A percentile compares a stretch with the other conserved stretches of the same genome.
Conservation (phyloP, 2,888 invertebrate genomes). For the Sceliomorpha sp. region DNA sequence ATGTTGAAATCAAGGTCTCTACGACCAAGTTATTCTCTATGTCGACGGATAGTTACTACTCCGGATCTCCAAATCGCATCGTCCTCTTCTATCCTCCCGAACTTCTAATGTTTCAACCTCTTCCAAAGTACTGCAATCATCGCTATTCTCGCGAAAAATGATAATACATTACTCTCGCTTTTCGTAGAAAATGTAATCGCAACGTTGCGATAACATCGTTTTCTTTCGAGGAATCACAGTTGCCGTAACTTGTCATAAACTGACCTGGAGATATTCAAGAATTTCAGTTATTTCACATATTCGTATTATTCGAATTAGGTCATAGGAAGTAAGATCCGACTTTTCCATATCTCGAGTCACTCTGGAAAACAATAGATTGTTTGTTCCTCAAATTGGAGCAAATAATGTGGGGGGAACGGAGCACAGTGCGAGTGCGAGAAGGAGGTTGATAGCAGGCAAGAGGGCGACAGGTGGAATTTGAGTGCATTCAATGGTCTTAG, state of each 20-base stretch:
- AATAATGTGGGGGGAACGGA: conserved; percentile 15
- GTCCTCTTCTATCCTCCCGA: conserved; percentile 6
- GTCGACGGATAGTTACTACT: conserved; percentile 59
- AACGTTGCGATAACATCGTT: neutral
- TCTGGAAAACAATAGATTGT: too few species aligned
- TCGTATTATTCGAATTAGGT: too few species aligned
- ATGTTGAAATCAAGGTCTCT: conserved; percentile 78
- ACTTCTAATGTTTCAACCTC: conserved; percentile 22
- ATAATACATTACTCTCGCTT: conserved; percentile 6
- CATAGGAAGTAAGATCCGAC: too few species aligned
- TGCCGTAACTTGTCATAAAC: too few species aligned
- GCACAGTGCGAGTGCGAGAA: conserved; percentile 35
- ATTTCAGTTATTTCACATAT: too few species aligned
- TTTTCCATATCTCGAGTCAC: too few species aligned
- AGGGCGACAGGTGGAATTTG: conserved; percentile 69
- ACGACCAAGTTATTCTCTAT: conserved; percentile 68
- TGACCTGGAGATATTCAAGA: too few species aligned
- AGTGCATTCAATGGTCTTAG: conserved; percentile 77
- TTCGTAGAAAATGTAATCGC: neutral
- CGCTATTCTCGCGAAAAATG: conserved; percentile 13
- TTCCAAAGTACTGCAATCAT: conserved; percentile 27
- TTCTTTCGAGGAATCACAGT: neutral
- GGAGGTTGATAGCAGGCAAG: conserved; percentile 57
- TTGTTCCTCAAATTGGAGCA: conserved; percentile 29
- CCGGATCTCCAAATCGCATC: conserved; percentile 26